phyloP scores from a whole-genome alignment of 2,797 vertebrate species.

The Hoplostethus atlanticus region DNA sequence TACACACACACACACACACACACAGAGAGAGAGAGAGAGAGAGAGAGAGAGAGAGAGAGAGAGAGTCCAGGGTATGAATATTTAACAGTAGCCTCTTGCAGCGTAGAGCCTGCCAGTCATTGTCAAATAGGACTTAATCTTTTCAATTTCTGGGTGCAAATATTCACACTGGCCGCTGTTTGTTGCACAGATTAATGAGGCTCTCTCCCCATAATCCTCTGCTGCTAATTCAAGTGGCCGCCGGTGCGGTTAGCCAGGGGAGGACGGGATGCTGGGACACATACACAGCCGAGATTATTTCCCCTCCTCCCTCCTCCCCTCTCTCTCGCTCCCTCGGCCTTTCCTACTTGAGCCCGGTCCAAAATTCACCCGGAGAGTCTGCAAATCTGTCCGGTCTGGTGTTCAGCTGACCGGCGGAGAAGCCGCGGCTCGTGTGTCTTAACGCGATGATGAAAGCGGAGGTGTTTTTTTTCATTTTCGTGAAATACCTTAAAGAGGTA shows the following conservation, averaged over 20 bases:
- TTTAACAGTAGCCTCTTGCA: conserved; percentile 99
- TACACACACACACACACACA: conserved; percentile 19
- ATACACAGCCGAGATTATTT: conserved; percentile 90
- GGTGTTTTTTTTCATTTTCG: background rate
- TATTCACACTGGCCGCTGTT: conserved; percentile 99
- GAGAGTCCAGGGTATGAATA: conserved; percentile 92
- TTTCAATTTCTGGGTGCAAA: conserved; percentile 99
- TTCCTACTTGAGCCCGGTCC: conserved; percentile 30
- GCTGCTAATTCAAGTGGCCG: conserved; percentile 99
- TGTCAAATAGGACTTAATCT: conserved; percentile 99
- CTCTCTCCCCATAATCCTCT: conserved; percentile 98
- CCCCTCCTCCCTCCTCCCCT: conserved; percentile 21
- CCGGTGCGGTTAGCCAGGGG: conserved; percentile 86
- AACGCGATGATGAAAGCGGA: background rate
- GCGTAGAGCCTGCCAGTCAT: conserved; percentile 96
- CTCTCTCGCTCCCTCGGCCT: conserved; percentile 14
- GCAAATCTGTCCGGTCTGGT: conserved; percentile 8
- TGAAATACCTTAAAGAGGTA: background rate
- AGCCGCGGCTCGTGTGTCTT: background rate
- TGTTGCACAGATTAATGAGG: conserved; percentile 99
- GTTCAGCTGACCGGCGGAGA: conserved; percentile 35
- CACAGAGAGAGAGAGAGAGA: conserved; percentile 41
- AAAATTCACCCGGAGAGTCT: conserved; percentile 23
- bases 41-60: conserved; percentile 49
- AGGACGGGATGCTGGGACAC: conserved; percentile 87